These are phyloP conservation scores for Craniophora ligustri DNA, from an alignment of 2,888 invertebrate species.

Conservation along the genomic window DNA sequence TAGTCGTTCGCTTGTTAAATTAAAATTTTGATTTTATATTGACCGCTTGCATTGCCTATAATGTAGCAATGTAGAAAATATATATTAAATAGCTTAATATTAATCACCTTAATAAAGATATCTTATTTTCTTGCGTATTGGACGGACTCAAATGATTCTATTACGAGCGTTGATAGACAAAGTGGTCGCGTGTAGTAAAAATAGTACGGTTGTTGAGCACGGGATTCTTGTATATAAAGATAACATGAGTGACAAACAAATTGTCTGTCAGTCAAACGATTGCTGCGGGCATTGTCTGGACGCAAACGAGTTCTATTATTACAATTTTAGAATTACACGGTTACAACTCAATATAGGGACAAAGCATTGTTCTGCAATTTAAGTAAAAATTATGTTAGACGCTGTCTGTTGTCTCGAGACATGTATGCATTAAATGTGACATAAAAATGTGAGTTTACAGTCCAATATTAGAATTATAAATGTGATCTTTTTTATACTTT, in stretches of 20 bases:
- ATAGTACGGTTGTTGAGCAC: slow-evolving; percentile 67
- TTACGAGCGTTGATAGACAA: slow-evolving; percentile 34
- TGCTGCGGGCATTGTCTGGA: slow-evolving; percentile 48
- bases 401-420: neutral
- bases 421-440: no score
- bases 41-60: no score
- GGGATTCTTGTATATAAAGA: slow-evolving; percentile 39
- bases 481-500: no score
- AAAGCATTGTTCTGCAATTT: slow-evolving; percentile 14
- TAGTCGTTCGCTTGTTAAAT: slow-evolving; percentile 71
- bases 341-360: slow-evolving; percentile 38
- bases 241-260: slow-evolving; percentile 71
- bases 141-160: slow-evolving; percentile 34
- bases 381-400: neutral
- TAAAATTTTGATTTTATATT: slow-evolving; percentile 64
- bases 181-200: slow-evolving; percentile 46
- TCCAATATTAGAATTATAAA: no score
- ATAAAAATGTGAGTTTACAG: no score
- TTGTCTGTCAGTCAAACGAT: slow-evolving; percentile 63
- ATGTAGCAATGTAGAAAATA: no score
- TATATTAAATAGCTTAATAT: no score
- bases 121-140: slow-evolving; percentile 1
- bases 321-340: slow-evolving; percentile 42
- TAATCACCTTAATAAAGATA: slow-evolving; percentile 1
- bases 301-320: slow-evolving; percentile 48